Evolutionary conservation across 2,113 vertebrate species (phyloP).

Genomic region (Martes martes): DNA sequence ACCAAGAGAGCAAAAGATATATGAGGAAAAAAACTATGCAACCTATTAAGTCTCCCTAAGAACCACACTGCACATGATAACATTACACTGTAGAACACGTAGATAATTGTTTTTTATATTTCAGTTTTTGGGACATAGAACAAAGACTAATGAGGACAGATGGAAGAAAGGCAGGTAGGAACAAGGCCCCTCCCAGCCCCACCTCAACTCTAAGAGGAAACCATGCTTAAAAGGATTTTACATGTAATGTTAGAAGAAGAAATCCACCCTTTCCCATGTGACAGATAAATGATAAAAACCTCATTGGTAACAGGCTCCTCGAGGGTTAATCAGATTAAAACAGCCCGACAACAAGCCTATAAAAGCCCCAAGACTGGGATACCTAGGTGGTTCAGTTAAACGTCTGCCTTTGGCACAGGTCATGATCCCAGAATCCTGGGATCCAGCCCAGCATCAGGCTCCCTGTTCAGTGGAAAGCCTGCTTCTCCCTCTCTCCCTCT

Average conservation of each 20-base stretch:
- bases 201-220: not conserved
- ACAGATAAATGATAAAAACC: not conserved
- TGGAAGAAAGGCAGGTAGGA: not conserved
- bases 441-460: too few species aligned
- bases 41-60: not conserved
- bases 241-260: not conserved
- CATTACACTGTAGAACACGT: not conserved
- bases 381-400: too few species aligned
- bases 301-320: not conserved
- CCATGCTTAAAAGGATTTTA: not conserved
- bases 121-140: not conserved
- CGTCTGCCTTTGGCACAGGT: too few species aligned
- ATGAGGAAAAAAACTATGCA: not conserved
- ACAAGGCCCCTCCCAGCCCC: not conserved
- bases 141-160: not conserved
- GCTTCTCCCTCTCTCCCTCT: too few species aligned
- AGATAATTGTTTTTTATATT: not conserved
- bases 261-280: not conserved
- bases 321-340: not conserved
- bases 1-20: not conserved
- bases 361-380: not conserved
- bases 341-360: not conserved
- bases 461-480: too few species aligned
- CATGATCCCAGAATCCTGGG: too few species aligned
- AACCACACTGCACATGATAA: not conserved